Evolutionary conservation across 2,113 vertebrate genomes (phyloP).

Genomic region (Merops nubicus): DNA sequence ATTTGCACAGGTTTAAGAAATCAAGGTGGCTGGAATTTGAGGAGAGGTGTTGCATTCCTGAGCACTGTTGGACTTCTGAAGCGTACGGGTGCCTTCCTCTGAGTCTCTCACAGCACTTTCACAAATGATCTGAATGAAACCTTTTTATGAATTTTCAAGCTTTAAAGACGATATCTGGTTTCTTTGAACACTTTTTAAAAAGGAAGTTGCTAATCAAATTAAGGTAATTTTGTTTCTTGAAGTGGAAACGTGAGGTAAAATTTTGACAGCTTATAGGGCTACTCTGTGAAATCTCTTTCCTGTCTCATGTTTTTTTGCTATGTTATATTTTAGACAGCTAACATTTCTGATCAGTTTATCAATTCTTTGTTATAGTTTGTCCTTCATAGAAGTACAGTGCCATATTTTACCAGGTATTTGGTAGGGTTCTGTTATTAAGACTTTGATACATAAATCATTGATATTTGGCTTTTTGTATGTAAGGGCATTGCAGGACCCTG

Average conservation of each 20-base stretch:
- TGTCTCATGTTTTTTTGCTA: rapidly evolving
- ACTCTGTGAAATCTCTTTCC: neutral
- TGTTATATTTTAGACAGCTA: neutral
- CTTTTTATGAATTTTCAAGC: neutral
- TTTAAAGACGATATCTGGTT: neutral
- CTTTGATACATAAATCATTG: neutral
- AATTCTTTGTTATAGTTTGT: neutral
- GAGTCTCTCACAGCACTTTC: neutral
- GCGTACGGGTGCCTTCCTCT: neutral
- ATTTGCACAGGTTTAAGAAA: neutral
- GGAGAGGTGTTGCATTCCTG: neutral
- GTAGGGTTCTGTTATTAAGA: neutral
- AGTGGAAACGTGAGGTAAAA: neutral
- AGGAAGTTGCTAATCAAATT: neutral
- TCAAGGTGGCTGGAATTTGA: neutral
- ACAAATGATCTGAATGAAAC: neutral
- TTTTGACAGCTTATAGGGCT: neutral
- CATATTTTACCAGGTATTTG: neutral
- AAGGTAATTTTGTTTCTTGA: neutral
- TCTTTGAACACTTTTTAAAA: neutral
- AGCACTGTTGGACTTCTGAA: neutral
- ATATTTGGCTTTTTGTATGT: neutral
- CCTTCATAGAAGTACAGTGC: neutral
- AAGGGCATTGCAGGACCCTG: too few species aligned
- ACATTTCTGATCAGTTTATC: neutral